Evolutionary conservation across 2,888 invertebrate genomes (phyloP).

Genomic region (Kryphioiulus occultus): DNA sequence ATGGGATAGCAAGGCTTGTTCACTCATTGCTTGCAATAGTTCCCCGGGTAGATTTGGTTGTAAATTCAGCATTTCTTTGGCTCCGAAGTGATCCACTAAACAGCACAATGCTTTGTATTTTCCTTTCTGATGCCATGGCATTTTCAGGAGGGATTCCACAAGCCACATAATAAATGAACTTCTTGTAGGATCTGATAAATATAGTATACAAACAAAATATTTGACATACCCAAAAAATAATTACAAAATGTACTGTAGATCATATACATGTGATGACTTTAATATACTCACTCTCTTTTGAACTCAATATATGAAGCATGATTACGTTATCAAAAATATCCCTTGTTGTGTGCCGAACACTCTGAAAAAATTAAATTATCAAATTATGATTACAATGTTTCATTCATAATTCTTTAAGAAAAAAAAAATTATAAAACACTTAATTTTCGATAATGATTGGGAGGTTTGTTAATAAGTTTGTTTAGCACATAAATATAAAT

Average conservation of each 20-base stretch:
- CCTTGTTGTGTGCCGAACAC: slow-evolving; percentile 60
- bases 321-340: slow-evolving; percentile 61
- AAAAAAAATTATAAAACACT: too few relatives aligned
- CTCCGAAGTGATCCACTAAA: slow-evolving; percentile 59
- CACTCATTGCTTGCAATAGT: slow-evolving; percentile 61
- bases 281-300: slow-evolving; percentile 54
- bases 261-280: neutral
- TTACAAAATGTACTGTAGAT: too few relatives aligned
- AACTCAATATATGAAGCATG: slow-evolving; percentile 58
- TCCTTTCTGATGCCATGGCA: slow-evolving; percentile 60
- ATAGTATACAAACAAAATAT: neutral
- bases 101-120: slow-evolving; percentile 60
- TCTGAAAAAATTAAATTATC: too few relatives aligned
- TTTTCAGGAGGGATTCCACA: slow-evolving; percentile 57
- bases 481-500: too few relatives aligned
- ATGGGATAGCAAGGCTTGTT: slow-evolving; percentile 63
- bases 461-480: too few relatives aligned
- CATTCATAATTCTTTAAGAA: too few relatives aligned
- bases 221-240: neutral
- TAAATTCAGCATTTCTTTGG: slow-evolving; percentile 60
- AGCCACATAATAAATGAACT: slow-evolving; percentile 57
- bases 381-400: too few relatives aligned
- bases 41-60: slow-evolving; percentile 62
- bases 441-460: too few relatives aligned
- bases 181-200: slow-evolving; percentile 54